phyloP scores from a whole-genome alignment of 2,113 vertebrate species.

The Synodontis membranacea region DNA sequence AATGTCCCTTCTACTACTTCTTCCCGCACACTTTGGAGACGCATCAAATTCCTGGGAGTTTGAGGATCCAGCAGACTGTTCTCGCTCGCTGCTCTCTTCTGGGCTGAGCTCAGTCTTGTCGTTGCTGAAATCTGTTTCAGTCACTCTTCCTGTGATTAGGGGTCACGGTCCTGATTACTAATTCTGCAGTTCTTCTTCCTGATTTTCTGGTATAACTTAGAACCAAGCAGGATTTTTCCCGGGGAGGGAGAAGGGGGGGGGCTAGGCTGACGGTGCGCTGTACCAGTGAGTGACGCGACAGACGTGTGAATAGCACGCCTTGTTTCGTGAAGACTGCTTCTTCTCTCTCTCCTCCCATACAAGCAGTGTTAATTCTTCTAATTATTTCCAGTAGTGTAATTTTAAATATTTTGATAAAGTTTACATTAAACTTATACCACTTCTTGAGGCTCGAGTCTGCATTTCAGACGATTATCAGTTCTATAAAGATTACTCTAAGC shows the following conservation, averaged over 20 bases:
- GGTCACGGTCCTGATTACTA: neutral
- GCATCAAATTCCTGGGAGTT: neutral
- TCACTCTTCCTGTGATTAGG: neutral
- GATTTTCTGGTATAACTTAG: neutral
- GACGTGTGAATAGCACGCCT: conserved; percentile 62
- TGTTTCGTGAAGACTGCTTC: conserved; percentile 63
- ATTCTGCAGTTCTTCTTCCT: neutral
- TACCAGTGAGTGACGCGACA: conserved; percentile 72
- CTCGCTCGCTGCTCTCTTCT: neutral
- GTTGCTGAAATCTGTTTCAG: neutral
- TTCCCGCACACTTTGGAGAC: neutral
- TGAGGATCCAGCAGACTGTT: neutral
- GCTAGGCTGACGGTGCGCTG: conserved; percentile 47
- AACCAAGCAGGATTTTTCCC: neutral
- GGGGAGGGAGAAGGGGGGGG: too few relatives aligned
- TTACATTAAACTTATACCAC: neutral
- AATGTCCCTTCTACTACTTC: neutral
- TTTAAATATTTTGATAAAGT: neutral
- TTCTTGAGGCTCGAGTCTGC: neutral
- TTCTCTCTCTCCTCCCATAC: conserved; percentile 44
- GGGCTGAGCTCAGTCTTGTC: neutral
- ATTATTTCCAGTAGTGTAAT: neutral
- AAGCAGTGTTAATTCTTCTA: neutral
- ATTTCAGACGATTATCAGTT: neutral
- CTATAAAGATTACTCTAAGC: neutral